These are phyloP conservation scores for Intellagama lesueurii DNA, from an alignment of 2,797 vertebrate species.

Conservation along the genomic window DNA sequence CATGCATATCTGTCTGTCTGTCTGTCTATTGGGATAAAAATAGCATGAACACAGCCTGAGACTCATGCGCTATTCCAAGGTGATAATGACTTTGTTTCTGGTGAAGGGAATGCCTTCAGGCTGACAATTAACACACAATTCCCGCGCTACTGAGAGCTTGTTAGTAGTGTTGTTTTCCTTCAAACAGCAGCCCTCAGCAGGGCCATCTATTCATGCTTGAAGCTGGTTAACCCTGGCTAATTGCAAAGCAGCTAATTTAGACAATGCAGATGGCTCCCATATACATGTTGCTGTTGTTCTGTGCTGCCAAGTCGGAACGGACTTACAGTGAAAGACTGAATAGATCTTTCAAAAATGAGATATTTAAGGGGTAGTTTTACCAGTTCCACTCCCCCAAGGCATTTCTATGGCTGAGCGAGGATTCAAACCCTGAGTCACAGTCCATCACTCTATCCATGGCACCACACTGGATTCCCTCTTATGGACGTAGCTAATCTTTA, in stretches of 20 bases:
- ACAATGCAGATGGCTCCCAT: neutral
- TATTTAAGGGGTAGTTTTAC: no score
- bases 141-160: neutral
- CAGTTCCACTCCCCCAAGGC: no score
- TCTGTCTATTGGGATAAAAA: neutral
- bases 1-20: no score
- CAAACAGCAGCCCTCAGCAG: neutral
- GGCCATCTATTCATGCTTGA: neutral
- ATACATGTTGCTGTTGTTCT: neutral
- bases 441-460: no score
- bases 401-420: no score
- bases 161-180: neutral
- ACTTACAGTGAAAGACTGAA: no score
- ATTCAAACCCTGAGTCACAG: no score
- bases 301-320: no score
- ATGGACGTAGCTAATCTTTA: neutral
- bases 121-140: neutral
- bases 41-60: neutral
- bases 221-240: slow-evolving; percentile 5
- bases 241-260: neutral
- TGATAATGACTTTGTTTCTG: neutral
- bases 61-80: neutral
- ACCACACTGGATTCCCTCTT: neutral
- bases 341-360: no score
- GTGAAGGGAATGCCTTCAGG: slow-evolving; percentile 4